A percentile compares a stretch with the other conserved stretches of the same genome.
Evolutionary conservation across 2,113 vertebrate genomes (phyloP).

Genomic region (Callipepla californica): DNA sequence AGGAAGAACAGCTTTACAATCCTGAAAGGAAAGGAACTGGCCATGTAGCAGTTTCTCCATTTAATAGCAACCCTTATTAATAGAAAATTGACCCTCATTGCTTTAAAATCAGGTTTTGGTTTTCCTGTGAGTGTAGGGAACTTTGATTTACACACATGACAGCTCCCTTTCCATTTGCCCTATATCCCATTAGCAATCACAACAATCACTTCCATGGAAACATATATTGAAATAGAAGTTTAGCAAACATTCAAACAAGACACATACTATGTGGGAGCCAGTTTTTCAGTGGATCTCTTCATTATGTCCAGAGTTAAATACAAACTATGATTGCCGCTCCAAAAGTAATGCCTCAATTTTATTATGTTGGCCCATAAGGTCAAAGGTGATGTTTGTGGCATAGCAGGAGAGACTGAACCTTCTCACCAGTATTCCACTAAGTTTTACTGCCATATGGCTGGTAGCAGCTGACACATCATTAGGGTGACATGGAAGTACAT

Average conservation of each 20-base stretch:
- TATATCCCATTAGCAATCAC: neutral
- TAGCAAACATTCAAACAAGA: neutral
- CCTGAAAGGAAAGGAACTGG: neutral
- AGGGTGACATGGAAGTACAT: too few relatives aligned
- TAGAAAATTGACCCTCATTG: neutral
- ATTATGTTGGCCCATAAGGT: too few relatives aligned
- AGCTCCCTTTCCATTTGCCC: neutral
- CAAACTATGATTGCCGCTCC: neutral
- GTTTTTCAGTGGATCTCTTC: neutral
- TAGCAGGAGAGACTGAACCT: too few relatives aligned
- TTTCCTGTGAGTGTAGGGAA: neutral
- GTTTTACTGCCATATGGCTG: too few relatives aligned
- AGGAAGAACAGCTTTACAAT: neutral
- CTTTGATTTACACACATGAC: neutral
- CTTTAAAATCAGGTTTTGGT: neutral
- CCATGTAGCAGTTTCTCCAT: neutral
- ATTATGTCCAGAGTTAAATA: neutral
- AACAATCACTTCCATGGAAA: neutral
- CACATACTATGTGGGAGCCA: neutral
- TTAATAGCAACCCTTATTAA: neutral
- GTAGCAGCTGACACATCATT: too few relatives aligned
- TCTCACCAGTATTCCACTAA: too few relatives aligned
- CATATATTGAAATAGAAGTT: neutral
- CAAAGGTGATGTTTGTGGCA: too few relatives aligned
- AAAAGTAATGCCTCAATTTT: too few relatives aligned